Evolutionary conservation across 2,797 vertebrate species (phyloP).

Genomic region (Dipus sagitta): DNA sequence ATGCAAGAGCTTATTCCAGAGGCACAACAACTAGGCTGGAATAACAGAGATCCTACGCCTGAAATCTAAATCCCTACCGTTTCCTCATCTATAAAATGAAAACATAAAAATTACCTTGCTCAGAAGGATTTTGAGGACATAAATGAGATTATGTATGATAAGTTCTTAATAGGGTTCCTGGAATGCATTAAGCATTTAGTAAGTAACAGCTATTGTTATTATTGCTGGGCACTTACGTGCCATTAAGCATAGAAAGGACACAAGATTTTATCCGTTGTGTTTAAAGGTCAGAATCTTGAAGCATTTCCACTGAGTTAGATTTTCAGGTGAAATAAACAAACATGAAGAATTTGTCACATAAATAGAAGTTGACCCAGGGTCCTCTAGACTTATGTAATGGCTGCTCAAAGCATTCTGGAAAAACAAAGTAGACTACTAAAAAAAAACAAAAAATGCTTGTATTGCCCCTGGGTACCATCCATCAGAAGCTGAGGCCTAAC

Average conservation of each 20-base stretch:
- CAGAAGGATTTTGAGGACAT: neutral
- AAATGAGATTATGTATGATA: neutral
- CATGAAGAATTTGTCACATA: constrained; percentile 71
- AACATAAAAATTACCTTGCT: neutral
- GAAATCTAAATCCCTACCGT: neutral
- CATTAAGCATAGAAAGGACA: constrained; percentile 38
- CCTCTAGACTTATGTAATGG: constrained; percentile 59
- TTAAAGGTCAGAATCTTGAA: constrained; percentile 76
- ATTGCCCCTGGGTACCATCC: constrained; percentile 66
- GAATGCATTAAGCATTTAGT: neutral
- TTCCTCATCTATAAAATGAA: constrained; percentile 7
- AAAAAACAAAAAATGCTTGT: constrained; percentile 70
- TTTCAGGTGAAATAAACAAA: constrained; percentile 79
- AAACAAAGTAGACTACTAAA: constrained; percentile 70
- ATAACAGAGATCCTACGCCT: neutral
- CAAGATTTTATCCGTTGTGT: constrained; percentile 42
- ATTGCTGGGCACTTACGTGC: neutral
- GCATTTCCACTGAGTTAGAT: constrained; percentile 64
- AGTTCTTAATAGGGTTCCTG: neutral
- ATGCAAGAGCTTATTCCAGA: neutral
- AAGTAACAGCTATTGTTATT: neutral
- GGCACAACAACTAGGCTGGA: neutral
- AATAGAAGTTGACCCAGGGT: constrained; percentile 76
- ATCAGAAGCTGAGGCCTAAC: constrained; percentile 46
- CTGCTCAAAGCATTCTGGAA: constrained; percentile 62